A percentile compares a stretch with the other conserved stretches of the same genome.
Conservation (phyloP, 92 coral and sea anemone species). For the Zoanthus gigantus region DNA sequence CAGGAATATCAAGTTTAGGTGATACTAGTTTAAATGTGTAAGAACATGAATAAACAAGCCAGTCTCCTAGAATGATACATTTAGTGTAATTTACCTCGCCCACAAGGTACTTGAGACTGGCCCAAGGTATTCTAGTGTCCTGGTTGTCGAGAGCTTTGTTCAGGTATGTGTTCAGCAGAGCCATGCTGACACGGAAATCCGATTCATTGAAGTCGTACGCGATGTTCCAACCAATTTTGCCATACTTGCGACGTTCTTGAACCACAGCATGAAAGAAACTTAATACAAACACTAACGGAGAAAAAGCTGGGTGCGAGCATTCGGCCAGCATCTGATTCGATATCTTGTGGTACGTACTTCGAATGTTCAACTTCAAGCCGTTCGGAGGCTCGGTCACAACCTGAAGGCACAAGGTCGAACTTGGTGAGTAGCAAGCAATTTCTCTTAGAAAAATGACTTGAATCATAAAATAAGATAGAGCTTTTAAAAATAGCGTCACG, state of each 20-base stretch:
- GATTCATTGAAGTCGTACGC: conserved; percentile 99
- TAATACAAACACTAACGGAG: conserved; percentile 94
- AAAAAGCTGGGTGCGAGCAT: conserved; percentile 89
- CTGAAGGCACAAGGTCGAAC: conserved; percentile 42
- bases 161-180: conserved; percentile 90
- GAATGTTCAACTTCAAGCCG: conserved; percentile 96
- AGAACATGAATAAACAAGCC: not conserved
- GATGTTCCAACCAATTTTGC: conserved; percentile 99
- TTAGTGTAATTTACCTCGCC: conserved; percentile 80
- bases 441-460: too few relatives aligned
- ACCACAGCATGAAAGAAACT: conserved; percentile 99
- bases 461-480: too few relatives aligned
- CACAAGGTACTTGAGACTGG: conserved; percentile 93
- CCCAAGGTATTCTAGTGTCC: conserved; percentile 95
- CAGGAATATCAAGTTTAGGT: too few relatives aligned
- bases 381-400: conserved; percentile 99
- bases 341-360: conserved; percentile 98
- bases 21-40: not conserved
- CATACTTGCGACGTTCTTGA: conserved; percentile 96
- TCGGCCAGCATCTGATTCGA: conserved; percentile 95
- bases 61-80: too few relatives aligned
- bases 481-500: too few relatives aligned
- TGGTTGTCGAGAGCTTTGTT: conserved; percentile 85
- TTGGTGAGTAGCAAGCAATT: not conserved
- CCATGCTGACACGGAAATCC: conserved; percentile 98